phyloP scores from a whole-genome alignment of 2,797 vertebrate species.

The Danio aesculapii region DNA sequence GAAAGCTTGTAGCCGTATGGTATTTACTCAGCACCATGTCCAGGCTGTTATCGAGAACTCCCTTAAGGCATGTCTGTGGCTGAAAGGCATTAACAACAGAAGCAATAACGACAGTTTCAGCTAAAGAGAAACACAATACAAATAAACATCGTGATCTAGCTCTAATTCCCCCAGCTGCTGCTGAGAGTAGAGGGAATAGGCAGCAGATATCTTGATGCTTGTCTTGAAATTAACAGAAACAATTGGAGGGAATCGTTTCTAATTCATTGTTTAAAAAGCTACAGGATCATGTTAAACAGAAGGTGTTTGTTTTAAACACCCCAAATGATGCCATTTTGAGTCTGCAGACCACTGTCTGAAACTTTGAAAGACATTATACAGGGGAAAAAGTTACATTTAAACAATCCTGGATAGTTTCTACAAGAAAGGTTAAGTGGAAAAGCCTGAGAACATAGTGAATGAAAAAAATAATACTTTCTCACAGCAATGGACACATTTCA shows the following conservation, averaged over 20 bases:
- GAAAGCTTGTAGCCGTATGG: conserved; percentile 32
- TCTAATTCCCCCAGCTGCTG: conserved; percentile 19
- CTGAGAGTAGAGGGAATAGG: background rate
- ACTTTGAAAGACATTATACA: background rate
- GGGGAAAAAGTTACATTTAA: background rate
- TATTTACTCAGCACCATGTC: conserved; percentile 25
- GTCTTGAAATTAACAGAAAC: conserved; percentile 37
- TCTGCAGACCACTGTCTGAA: background rate
- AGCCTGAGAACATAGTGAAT: background rate
- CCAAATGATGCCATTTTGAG: background rate
- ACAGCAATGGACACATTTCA: background rate
- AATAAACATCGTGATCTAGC: conserved; percentile 40
- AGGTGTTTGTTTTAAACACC: background rate
- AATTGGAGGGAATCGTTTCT: background rate
- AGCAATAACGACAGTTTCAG: conserved; percentile 28
- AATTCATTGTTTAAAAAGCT: conserved; percentile 1
- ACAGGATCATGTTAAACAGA: background rate
- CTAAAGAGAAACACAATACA: conserved; percentile 27
- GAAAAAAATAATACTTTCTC: background rate
- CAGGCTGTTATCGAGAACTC: conserved; percentile 21
- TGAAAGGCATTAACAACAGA: conserved; percentile 38
- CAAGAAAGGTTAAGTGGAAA: background rate
- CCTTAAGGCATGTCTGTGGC: conserved; percentile 7
- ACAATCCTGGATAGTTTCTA: background rate
- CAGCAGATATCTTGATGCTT: background rate